Base-by-base conservation (phyloP, 2,113 vertebrate species). In the Etia nguti region DNA sequence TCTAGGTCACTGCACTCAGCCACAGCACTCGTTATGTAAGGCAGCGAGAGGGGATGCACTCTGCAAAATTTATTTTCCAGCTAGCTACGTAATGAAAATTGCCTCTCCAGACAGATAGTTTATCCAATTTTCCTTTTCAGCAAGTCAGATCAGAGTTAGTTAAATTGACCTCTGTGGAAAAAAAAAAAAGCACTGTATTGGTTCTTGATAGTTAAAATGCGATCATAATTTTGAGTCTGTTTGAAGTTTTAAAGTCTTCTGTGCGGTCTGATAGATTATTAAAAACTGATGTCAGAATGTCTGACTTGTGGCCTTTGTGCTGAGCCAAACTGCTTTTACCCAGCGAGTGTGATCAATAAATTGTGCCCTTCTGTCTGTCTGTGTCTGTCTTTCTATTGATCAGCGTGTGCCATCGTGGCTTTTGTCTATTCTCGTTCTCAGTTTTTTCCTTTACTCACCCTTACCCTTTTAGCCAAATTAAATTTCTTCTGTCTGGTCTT, bases 11-110 rank as follows among this genome's bases (percentile, higher is more conserved):
- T 86, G 86, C 87, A 52, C 88, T 90, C 86, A 68, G 73, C 81
- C 92, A 16, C 90, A 79, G 68, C 88, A 41, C 54, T 41, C 55
- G 52, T 92, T 93, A 87, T 83, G 86, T 89, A 89, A 94, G 84
- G 60, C 11, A 8, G 36, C 6, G 12, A 43, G 56, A 56, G 70
- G 26, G 24, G 56, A 50, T 13, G 46, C 57, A 41, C 41, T 43
- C 29, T 59, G 79, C 38, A 59, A 70, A 80, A 26, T 62, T 29
- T 85, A 85, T 90, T 88, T 83, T 6, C 34, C 60, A 50, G 83
- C 59, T 22, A 24, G 70, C 57, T 57, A 46, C 6, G 12, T 68
- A 36, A 22, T 84, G 79, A 88, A 85, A 81, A 60, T 48, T 59
- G 22, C 52, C 6, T 16, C 73, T 83, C 52, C 79, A 48, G 62